Base-by-base conservation (phyloP, 1,140 invertebrate species). In the Saxidomus purpurata region DNA sequence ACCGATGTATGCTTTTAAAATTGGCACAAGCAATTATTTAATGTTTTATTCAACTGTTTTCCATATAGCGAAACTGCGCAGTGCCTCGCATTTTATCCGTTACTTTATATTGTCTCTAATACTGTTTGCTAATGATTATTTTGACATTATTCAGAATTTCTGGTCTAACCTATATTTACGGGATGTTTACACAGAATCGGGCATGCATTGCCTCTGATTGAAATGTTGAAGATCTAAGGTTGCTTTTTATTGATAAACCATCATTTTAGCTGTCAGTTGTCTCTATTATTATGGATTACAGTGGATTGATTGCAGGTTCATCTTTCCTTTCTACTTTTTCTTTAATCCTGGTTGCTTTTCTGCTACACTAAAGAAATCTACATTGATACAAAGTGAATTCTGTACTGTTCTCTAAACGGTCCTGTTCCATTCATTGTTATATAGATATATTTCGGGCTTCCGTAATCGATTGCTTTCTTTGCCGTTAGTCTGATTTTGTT, bases 241-340 rank as follows among this genome's bases (percentile, higher is more conserved):
- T 59, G 55, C 55, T 59, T 19, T 59, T 59, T 59, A 59, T 59
- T 59, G 55, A 59, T 59, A 59, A 59, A 59, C 55, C 55, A 59
- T 59, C 55, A 59, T 59, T 59, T 59, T 59, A 22, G 17, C 55
- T 59, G 55, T 59, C 55, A 59, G 8, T 59, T 28, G 25, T 4
- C 19, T 22, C 19, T 6, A 19, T 59, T 59, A 59, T 59, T 59
- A 59, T 59, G 55, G 55, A 59, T 59, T 59, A 59, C 55, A 25
- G 6, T 9, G 19, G 25, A 59, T 59, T 59, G 55, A 59, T 59
- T 28, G 55, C 55, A 3, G 22, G 55, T 6, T 59, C 55, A 4
- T 59, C 55, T 59, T 59, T 28, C 19, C 22, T 59, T 59, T 28
- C 22, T 28, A 9, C 55, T 28, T 22, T 19, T 4, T 28, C 55